Evolutionary conservation across 2,113 vertebrate species (phyloP).

Genomic region (Myotis brandtii): DNA sequence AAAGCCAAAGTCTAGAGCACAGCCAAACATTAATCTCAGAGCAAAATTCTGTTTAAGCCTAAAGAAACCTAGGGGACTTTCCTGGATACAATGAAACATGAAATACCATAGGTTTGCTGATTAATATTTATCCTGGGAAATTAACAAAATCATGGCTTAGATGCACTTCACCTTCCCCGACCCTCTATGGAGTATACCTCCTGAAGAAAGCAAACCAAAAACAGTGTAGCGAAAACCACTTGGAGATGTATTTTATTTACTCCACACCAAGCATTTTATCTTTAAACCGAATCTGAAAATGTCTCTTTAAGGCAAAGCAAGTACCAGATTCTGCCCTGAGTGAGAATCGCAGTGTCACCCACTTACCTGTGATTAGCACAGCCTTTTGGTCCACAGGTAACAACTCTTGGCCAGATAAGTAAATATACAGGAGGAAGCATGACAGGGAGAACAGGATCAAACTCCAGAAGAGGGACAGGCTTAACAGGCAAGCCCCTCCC

Average conservation of each 20-base stretch:
- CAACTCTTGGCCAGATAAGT: slow-evolving; percentile 36
- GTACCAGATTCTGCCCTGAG: not conserved
- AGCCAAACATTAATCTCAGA: not conserved
- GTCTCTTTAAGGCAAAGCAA: not conserved
- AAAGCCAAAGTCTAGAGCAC: not conserved
- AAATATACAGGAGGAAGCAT: not conserved
- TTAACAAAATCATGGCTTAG: not conserved
- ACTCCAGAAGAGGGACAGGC: slow-evolving; percentile 69
- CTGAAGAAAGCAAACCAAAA: not conserved
- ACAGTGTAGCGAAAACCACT: not conserved
- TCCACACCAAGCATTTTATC: not conserved
- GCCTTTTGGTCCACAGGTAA: slow-evolving; percentile 83
- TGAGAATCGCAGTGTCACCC: rapidly evolving
- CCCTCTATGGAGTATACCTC: not conserved
- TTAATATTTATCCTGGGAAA: not conserved
- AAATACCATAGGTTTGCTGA: not conserved
- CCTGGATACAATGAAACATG: not conserved
- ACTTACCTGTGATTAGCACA: slow-evolving; percentile 89
- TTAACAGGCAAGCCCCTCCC: slow-evolving; percentile 50
- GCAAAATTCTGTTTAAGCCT: not conserved
- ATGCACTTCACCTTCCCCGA: rapidly evolving
- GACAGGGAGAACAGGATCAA: slow-evolving; percentile 62
- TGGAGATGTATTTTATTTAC: not conserved
- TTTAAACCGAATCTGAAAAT: not conserved
- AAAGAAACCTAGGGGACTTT: not conserved